Percentiles rank a stretch among this genome's conserved stretches.
Conservation (phyloP, 2,797 vertebrate species). For the Gadopsis marmoratus region DNA sequence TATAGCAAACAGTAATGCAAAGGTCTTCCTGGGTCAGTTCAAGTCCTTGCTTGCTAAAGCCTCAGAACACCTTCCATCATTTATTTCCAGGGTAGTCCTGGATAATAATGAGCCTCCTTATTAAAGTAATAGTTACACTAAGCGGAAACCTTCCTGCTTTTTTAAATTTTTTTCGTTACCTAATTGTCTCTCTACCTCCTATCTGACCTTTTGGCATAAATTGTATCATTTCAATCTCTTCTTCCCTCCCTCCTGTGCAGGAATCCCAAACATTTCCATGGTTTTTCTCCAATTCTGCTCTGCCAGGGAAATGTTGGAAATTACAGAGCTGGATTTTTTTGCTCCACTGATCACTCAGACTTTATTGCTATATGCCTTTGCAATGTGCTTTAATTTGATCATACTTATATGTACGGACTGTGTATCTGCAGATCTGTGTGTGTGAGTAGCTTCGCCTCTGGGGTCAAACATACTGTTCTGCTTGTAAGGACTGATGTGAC, state of each 20-base stretch:
- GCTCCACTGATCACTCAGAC: constrained; percentile 31
- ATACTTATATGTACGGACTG: constrained; percentile 1
- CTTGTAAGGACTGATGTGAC: constrained; percentile 30
- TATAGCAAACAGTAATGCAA: background rate
- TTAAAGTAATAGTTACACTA: background rate
- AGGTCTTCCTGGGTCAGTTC: background rate
- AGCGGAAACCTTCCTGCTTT: background rate
- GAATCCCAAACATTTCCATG: constrained; percentile 48
- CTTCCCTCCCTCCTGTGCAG: background rate
- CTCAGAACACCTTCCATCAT: background rate
- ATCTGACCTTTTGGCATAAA: background rate
- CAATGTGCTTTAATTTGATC: constrained; percentile 37
- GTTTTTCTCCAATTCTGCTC: constrained; percentile 36
- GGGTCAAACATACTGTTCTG: constrained; percentile 26
- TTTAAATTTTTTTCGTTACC: background rate
- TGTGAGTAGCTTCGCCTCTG: background rate
- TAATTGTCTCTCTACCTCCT: background rate
- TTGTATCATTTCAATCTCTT: constrained; percentile 25
- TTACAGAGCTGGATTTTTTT: constrained; percentile 50
- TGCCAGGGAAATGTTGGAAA: constrained; percentile 36
- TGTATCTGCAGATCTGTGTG: background rate
- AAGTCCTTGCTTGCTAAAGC: background rate
- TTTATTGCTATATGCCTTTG: constrained; percentile 35
- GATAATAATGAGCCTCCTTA: background rate
- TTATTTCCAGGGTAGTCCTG: background rate